Evolutionary conservation across 2,888 invertebrate genomes (phyloP), one percentile per base, ranked within the genome.

Genomic region (Cryptus armator): DNA sequence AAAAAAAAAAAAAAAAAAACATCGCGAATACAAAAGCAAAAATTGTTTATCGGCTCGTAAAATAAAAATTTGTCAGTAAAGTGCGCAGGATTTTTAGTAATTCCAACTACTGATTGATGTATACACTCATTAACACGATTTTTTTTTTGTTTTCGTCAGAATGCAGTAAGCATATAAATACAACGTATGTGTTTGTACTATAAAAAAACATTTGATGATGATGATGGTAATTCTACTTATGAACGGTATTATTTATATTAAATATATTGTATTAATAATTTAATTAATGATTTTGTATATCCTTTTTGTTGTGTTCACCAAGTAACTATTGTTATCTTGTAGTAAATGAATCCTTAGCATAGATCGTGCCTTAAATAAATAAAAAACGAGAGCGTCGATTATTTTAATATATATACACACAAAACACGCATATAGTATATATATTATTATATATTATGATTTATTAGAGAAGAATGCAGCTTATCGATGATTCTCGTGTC

Each of bases 161-260:
- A 53, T 53, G 43, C 68, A 68, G n/a, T 37, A 10, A 44, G 68
- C 48, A 46, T 62, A 43, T 24, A 70, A 81, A 59, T 44, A 70
- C 12, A 51, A 77, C 29, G 12, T 48, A 66, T 56, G 82, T 83
- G 77, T 66, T 80, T 75, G 74, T 80, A 80, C 80, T 71, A 44
- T 59, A 74, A 72, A 51, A 29, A 9, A 19, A 83, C 7, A 62
- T 71, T 24, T 51, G 29, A 64, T 24, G 43, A 80, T 81, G 66
- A 56, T 78, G 66, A 86, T 88, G 87, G 88, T 90, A 88, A 88
- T 91, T 90, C 89, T 90, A 89, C 88, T 90, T 90, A 90, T 88
- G 83, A 89, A 88, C 86, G 88, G 89, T 89, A 91, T 90, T 91
- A 91, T 91, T 90, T 90, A 90, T 90, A 87, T 89, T 88, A 84